Conservation (phyloP, 2,113 vertebrate species). For the Trinectes maculatus region DNA sequence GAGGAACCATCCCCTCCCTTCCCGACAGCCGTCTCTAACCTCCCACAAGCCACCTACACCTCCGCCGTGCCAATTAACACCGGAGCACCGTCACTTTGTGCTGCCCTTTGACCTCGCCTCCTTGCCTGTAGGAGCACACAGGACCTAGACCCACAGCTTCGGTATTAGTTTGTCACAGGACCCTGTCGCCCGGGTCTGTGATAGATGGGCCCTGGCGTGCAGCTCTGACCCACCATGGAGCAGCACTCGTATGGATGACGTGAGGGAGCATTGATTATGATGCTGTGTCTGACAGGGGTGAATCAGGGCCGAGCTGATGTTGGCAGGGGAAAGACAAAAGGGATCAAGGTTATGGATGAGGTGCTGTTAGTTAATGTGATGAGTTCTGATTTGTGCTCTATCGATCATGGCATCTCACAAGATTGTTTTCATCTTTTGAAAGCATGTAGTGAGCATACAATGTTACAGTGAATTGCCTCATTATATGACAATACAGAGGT, state of each 20-base stretch:
- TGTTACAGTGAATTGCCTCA: conserved; percentile 36
- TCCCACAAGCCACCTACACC: conserved; percentile 60
- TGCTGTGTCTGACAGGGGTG: conserved; percentile 62
- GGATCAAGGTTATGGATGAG: conserved; percentile 67
- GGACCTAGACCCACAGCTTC: conserved; percentile 52
- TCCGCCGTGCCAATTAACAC: conserved; percentile 76
- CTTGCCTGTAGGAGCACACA: conserved; percentile 46
- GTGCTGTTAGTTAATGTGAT: conserved; percentile 67
- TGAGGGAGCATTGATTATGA: conserved; percentile 76
- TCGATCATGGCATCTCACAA: conserved; percentile 58
- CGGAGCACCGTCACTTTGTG: conserved; percentile 51
- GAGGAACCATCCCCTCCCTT: conserved; percentile 17
- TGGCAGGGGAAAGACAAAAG: conserved; percentile 50
- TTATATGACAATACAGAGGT: conserved; percentile 34
- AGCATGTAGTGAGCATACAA: conserved; percentile 31
- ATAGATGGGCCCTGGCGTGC: conserved; percentile 70
- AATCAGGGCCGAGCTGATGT: conserved; percentile 51
- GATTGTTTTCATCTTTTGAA: conserved; percentile 71
- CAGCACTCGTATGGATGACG: conserved; percentile 38
- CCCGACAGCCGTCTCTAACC: conserved; percentile 53
- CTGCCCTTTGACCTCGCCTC: conserved; percentile 67
- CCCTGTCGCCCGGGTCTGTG: conserved; percentile 62
- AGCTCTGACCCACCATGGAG: conserved; percentile 70
- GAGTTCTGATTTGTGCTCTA: conserved; percentile 73
- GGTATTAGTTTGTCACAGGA: conserved; percentile 71